Conservation (phyloP, 2,888 invertebrate species). For the Trisateles emortualis region DNA sequence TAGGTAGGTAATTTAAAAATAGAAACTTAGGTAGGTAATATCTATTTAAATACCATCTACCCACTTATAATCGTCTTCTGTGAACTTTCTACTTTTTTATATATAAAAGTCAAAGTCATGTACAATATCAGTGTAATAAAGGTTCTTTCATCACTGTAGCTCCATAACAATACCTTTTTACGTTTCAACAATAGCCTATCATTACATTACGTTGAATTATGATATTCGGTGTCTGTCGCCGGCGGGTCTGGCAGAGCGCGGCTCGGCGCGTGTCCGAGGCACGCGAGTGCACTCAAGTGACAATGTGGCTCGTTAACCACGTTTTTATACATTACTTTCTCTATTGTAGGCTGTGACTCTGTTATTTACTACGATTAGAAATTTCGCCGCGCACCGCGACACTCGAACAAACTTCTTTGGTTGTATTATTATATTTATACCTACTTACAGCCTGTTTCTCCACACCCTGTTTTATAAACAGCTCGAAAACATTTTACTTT, state of each 20-base stretch:
- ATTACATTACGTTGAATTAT: slow-evolving; percentile 34
- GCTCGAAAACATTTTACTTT: background rate
- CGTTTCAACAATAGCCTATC: slow-evolving; percentile 32
- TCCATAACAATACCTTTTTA: slow-evolving; percentile 41
- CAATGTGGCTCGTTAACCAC: slow-evolving; percentile 48
- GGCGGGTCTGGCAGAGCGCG: slow-evolving; percentile 19
- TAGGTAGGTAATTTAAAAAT: too few relatives aligned
- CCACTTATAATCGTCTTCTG: too few relatives aligned
- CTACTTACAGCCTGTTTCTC: slow-evolving; percentile 15
- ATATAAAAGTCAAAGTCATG: background rate
- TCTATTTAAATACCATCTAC: background rate
- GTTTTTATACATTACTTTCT: slow-evolving; percentile 64
- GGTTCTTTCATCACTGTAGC: slow-evolving; percentile 29
- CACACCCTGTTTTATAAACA: slow-evolving; percentile 3
- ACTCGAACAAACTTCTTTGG: slow-evolving; percentile 61
- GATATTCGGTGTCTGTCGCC: slow-evolving; percentile 38
- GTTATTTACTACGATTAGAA: slow-evolving; percentile 61
- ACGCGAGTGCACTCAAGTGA: slow-evolving; percentile 43
- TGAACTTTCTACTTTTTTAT: background rate
- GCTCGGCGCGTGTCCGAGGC: background rate
- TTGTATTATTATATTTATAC: slow-evolving; percentile 41
- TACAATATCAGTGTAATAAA: slow-evolving; percentile 36
- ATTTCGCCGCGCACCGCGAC: slow-evolving; percentile 53
- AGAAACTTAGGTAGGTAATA: background rate
- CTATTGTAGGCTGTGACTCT: slow-evolving; percentile 51